Evolutionary conservation across 2,888 invertebrate species (phyloP), one percentile per base, ranked within the genome.

Genomic region (Melanostoma mellinum): DNA sequence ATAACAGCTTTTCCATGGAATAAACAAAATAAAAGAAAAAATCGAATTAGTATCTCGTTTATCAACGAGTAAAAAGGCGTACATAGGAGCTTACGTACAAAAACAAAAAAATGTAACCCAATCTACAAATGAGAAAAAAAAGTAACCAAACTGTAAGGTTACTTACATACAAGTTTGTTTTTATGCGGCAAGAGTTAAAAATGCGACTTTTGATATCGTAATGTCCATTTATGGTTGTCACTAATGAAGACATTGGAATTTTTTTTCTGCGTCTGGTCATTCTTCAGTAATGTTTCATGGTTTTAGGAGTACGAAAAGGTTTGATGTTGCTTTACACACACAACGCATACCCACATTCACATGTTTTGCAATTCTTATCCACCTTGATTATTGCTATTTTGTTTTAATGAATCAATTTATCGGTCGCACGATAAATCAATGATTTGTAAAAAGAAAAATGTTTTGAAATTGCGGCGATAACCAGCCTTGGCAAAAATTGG

Each of bases 161-260:
- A 20, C 20, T 20, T 20, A 55, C 53, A 48, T 69, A 36, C 69
- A 53, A 8, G 69, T 76, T 42, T 60, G 40, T 42, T 42, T 48
- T 46, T 50, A 6, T 35, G 33, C 50, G 35, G 5, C 6, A 44
- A 33, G 20, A 36, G 46, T 71, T 48, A 40, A 71, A 61, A 63
- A 38, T 63, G 53, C 48, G 40, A 63, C 58, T 60, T 76, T 76
- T 20, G 53, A 60, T 81, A 76, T 76, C 60, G 74, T 10, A 38
- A 63, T 67, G 60, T 48, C 81, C 81, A 72, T 81, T 65, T 76
- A 81, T 76, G 76, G 76, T 32, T 46, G 58, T 67, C 72, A 55
- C 81, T 81, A 81, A 81, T 81, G 81, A 81, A 81, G 81, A 76
- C 71, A 81, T 81, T 76, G 80, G 76, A 67, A 80, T 76, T 76